A percentile compares a stretch with the other conserved stretches of the same genome.
phyloP scores from a whole-genome alignment of 30 jellyfish, hydroid and myxozoan genomes.

The Catostylus mosaicus region DNA sequence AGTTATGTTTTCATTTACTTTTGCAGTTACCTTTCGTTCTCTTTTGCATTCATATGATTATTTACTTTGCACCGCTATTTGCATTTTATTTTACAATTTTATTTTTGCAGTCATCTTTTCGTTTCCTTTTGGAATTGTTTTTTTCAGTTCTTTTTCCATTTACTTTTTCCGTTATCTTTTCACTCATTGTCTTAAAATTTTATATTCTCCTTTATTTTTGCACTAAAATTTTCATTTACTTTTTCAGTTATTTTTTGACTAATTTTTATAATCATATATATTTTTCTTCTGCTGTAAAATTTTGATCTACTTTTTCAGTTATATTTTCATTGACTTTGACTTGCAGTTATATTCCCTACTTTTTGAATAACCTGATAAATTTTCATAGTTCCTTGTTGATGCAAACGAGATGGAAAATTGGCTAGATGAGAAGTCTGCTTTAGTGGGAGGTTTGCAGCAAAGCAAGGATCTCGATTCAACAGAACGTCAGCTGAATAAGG shows the following conservation, averaged over 20 bases:
- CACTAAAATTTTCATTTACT: not conserved
- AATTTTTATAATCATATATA: not conserved
- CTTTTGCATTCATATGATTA: not conserved
- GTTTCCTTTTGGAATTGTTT: not conserved
- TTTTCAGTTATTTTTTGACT: not conserved
- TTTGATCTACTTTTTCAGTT: not conserved
- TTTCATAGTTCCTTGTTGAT: constrained; percentile 56
- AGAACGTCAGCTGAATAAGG: constrained; percentile 58
- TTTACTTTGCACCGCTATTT: not conserved
- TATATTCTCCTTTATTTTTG: not conserved
- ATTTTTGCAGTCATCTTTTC: not conserved
- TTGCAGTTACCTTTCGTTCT: not conserved
- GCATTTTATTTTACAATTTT: not conserved
- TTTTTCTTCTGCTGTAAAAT: not conserved
- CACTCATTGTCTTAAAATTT: not conserved
- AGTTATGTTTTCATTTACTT: not conserved
- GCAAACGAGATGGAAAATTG: constrained; percentile 64
- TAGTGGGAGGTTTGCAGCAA: constrained; percentile 35
- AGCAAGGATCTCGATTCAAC: constrained; percentile 73
- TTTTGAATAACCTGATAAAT: too few species aligned
- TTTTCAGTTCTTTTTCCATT: not conserved
- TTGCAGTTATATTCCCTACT: not conserved
- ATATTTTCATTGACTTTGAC: not conserved
- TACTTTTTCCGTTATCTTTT: not conserved
- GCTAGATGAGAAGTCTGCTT: constrained; percentile 62